Evolutionary conservation across 2,797 vertebrate species (phyloP).

Genomic region (Arnoldichthys spilopterus): DNA sequence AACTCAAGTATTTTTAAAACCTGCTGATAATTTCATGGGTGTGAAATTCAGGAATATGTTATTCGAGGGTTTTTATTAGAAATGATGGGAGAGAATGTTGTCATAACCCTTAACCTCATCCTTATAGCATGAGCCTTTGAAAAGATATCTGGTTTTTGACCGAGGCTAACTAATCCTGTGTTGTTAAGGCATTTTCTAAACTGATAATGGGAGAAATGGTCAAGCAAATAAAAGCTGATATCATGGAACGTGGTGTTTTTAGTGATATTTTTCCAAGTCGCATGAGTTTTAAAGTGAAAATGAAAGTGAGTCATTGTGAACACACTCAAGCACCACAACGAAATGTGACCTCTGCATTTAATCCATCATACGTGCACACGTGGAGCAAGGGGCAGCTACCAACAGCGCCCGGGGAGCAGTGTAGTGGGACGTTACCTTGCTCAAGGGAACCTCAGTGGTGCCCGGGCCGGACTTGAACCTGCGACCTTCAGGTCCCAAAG

Average conservation of each 20-base stretch:
- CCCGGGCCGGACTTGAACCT: no score
- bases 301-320: no score
- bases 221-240: constrained; percentile 74
- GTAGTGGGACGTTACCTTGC: no score
- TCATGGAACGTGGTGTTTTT: constrained; percentile 38
- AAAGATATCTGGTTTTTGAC: constrained; percentile 70
- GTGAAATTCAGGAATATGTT: constrained; percentile 53
- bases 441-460: no score
- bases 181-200: constrained; percentile 70
- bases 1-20: constrained; percentile 64
- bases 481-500: no score
- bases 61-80: constrained; percentile 53
- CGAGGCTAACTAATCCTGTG: constrained; percentile 71
- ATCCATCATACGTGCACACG: no score
- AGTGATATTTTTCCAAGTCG: not conserved
- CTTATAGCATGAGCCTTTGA: constrained; percentile 75
- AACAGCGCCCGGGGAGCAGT: no score
- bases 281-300: no score
- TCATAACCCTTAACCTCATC: constrained; percentile 49
- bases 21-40: constrained; percentile 37
- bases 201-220: constrained; percentile 59
- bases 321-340: no score
- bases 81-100: constrained; percentile 56
- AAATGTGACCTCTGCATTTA: no score
- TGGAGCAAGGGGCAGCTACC: no score